Evolutionary conservation across 2,888 invertebrate species (phyloP).

Genomic region (Apamea monoglypha): DNA sequence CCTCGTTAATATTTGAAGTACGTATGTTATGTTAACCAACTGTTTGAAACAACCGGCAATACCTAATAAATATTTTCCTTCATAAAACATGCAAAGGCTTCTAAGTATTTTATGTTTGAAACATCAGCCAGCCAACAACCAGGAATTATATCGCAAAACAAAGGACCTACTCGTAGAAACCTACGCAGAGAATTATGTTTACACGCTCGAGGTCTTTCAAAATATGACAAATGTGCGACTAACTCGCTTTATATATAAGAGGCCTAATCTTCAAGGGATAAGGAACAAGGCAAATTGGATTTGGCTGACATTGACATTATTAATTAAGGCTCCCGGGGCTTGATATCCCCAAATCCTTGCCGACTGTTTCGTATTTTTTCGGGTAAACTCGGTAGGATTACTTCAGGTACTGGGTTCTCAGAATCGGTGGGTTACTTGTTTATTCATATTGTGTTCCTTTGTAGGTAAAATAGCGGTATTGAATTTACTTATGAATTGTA

Average conservation of each 20-base stretch:
- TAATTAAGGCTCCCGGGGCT: constrained; percentile 56
- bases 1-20: too few relatives aligned
- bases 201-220: constrained; percentile 25
- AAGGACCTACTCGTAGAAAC: constrained; percentile 10
- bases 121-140: too few relatives aligned
- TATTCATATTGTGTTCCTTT: constrained; percentile 36
- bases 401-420: constrained; percentile 25
- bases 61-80: background rate
- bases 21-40: too few relatives aligned
- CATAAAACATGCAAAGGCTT: background rate
- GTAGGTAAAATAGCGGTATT: constrained; percentile 12
- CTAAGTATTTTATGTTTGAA: background rate
- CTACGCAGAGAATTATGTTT: constrained; percentile 8
- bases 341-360: constrained; percentile 60
- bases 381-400: constrained; percentile 39
- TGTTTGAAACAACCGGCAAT: too few relatives aligned
- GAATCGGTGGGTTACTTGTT: constrained; percentile 19
- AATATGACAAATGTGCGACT: constrained; percentile 56
- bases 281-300: constrained; percentile 63
- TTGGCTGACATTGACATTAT: constrained; percentile 64
- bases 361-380: constrained; percentile 61
- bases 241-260: constrained; percentile 46
- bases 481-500: constrained; percentile 32
- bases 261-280: constrained; percentile 57
- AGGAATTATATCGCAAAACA: constrained; percentile 3